These are phyloP conservation scores for Orientallactaga bullata DNA, from an alignment of 2,113 vertebrate species.

Conservation along the genomic window DNA sequence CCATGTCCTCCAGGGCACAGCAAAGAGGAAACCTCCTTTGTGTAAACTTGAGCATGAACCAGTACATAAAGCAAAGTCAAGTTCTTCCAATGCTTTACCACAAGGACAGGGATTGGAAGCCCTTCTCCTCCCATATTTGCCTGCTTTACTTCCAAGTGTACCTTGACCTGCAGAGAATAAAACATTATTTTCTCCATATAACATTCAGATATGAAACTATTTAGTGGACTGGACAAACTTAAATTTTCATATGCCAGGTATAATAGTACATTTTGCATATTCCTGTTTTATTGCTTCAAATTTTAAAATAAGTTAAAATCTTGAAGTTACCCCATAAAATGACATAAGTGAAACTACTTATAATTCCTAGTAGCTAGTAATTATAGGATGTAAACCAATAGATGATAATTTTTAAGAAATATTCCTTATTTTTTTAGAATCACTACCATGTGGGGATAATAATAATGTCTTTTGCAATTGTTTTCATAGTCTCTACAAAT, in stretches of 20 bases:
- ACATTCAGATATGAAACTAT: conserved; percentile 6
- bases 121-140: background rate
- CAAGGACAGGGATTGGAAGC: background rate
- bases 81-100: background rate
- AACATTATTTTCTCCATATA: background rate
- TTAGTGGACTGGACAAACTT: background rate
- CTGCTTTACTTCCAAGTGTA: too few species aligned
- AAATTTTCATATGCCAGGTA: background rate
- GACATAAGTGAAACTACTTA: background rate
- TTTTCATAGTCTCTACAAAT: background rate
- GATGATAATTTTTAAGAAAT: background rate
- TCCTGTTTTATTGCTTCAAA: background rate
- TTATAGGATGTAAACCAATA: background rate
- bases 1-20: background rate
- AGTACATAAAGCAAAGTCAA: background rate
- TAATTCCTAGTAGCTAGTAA: background rate
- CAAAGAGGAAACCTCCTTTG: background rate
- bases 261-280: background rate
- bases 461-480: background rate
- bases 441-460: background rate
- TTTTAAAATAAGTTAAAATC: conserved; percentile 35
- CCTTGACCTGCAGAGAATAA: background rate
- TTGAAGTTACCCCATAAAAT: background rate
- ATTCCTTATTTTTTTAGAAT: background rate
- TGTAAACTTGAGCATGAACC: background rate